Percentiles rank a stretch among this genome's conserved stretches.
These are phyloP conservation scores for Leptinotarsa peninsularis DNA, from an alignment of 2,888 invertebrate genomes.

Conservation along the genomic window DNA sequence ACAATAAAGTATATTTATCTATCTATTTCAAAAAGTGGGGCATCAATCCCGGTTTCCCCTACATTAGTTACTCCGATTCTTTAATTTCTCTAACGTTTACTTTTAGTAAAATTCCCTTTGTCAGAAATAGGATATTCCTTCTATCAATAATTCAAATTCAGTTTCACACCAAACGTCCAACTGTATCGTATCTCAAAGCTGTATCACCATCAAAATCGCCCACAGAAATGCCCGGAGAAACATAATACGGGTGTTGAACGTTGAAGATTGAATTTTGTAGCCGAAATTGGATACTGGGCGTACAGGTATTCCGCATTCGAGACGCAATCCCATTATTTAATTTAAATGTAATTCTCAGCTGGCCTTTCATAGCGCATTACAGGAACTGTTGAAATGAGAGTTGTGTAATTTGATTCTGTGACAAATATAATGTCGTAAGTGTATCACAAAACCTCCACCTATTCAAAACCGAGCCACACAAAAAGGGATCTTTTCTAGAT, in stretches of 20 bases:
- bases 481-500: conserved; percentile 18
- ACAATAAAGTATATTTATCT: too few relatives aligned
- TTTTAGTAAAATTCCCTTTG: too few relatives aligned
- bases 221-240: conserved; percentile 27
- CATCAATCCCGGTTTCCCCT: too few relatives aligned
- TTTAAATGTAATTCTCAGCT: conserved; percentile 46
- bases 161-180: neutral
- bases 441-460: conserved; percentile 58
- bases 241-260: conserved; percentile 31
- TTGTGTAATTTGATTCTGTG: conserved; percentile 48
- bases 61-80: too few relatives aligned
- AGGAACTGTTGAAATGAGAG: conserved; percentile 39
- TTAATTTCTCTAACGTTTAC: too few relatives aligned
- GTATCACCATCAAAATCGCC: conserved; percentile 23
- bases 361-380: conserved; percentile 29
- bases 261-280: conserved; percentile 31
- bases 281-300: conserved; percentile 40
- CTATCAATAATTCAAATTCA: too few relatives aligned
- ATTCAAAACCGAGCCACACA: conserved; percentile 40
- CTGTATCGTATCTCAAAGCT: conserved; percentile 33
- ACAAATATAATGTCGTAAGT: conserved; percentile 50
- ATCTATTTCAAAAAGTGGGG: too few relatives aligned
- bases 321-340: conserved; percentile 46
- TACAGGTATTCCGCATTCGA: conserved; percentile 36
- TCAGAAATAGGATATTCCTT: too few relatives aligned